Evolutionary conservation across 2,888 invertebrate genomes (phyloP), one percentile per base, ranked within the genome.

Genomic region (Beris chalybata): DNA sequence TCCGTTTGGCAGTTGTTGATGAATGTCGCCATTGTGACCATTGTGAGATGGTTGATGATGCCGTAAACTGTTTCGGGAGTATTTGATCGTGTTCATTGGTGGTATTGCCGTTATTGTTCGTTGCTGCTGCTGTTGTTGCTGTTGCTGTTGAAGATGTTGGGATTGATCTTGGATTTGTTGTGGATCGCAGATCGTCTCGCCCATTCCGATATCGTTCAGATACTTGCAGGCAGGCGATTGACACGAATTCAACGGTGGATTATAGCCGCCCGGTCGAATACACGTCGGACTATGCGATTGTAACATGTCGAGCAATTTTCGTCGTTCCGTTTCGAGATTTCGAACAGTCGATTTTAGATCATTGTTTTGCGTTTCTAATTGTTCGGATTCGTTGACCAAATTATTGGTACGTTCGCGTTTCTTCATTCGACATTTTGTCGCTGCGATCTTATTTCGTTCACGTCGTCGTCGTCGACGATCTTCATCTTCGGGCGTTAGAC

Each of bases 391-490:
- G 70, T 88, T 89, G 72, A 93, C 90, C 72, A 95, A 82, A 76
- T 93, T 93, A 73, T 89, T 89, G 2, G 93, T 94, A 71, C 92
- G 87, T 77, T 94, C 93, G 47, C 95, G 89, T 79, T 95, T 95
- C 85, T 95, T 95, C 85, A 95, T 86, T 72, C 95, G 87, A 78
- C 95, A 95, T 80, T 95, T 95, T 11, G 95, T 95, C 67, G 95
- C 95, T 61, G 95, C 95, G 71, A 95, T 92, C 83, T 95, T 95
- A 81, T 95, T 95, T 73, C 95, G 85, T 81, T 95, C 95, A 74
- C 95, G 87, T 75, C 95, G 85, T 66, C 93, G 85, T 68, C 91
- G 84, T 66, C 95, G 85, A 44, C 95, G 85, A 76, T 94, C 95
- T 82, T 95, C 95, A 76, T 95, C 95, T 83, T 95, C 95, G 57